phyloP scores from a whole-genome alignment of 2,797 vertebrate genomes.

The Pogonophryne albipinna region DNA sequence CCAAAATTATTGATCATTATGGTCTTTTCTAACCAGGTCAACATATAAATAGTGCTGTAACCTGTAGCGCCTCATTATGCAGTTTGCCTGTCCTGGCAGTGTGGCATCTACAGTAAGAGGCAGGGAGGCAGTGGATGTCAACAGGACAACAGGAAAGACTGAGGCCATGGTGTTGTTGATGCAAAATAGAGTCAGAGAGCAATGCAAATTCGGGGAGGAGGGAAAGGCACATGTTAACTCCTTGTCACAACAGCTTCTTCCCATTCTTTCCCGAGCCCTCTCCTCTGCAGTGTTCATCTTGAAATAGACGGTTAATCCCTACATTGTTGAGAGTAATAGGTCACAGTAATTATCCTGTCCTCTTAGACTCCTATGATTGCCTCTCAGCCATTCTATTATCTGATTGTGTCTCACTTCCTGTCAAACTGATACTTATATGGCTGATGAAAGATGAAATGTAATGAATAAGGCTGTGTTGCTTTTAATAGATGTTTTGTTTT shows the following conservation, averaged over 20 bases:
- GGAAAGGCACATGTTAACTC: not conserved
- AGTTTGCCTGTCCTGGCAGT: not conserved
- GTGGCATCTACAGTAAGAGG: not conserved
- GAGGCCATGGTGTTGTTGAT: not conserved
- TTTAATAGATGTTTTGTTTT: not conserved
- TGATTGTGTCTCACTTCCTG: not conserved
- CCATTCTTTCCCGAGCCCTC: not conserved
- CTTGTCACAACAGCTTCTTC: not conserved
- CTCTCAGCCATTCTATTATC: constrained; percentile 10
- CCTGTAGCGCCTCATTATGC: constrained; percentile 5
- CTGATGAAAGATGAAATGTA: not conserved
- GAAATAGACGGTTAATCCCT: not conserved
- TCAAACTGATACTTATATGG: not conserved
- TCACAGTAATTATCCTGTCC: not conserved
- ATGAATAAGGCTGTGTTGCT: not conserved
- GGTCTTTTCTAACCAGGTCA: not conserved
- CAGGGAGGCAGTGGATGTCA: not conserved
- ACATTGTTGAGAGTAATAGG: not conserved
- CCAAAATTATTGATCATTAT: not conserved
- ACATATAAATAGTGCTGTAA: not conserved
- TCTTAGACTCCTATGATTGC: not conserved
- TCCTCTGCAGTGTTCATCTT: not conserved
- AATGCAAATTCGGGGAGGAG: constrained; percentile 10
- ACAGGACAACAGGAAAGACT: too few species aligned
- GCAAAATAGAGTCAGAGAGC: constrained; percentile 7